Base-by-base conservation (phyloP, 2,888 invertebrate species). In the Hypomecis atomaria region DNA sequence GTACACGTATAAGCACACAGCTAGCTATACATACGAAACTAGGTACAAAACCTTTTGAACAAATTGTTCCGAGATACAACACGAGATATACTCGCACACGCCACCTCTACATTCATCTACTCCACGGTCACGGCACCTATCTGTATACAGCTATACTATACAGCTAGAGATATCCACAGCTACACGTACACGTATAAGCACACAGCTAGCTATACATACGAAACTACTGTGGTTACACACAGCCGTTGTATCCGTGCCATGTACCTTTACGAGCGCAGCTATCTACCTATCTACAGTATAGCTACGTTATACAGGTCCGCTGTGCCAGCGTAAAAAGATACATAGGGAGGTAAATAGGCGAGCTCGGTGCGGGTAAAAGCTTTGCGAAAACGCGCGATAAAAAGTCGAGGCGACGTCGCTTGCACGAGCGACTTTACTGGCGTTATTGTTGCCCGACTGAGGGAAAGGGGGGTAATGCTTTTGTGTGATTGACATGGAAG, bases 211-310 rank as follows among this genome's bases (percentile, higher is more conserved):
- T 65, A 60, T 61, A 63, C 23, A 49, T 66, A 63, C 44, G 52
- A 57, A 66, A 67, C 65, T 67, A 70, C 63, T 69, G 70, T 69
- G 71, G 71, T 70, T 70, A 70, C 71, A 71, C 71, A 67, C 68
- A 66, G 67, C 58, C 71, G 71, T 63, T 65, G 62, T 60, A 62
- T 67, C 70, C 65, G 63, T 62, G 65, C 70, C 65, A 66, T 69
- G 65, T 71, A 66, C 67, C 63, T 65, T 60, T 67, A 66, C 66
- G 66, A 66, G 66, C 66, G 69, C n/a, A n/a, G n/a, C n/a, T n/a
- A n/a, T n/a, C n/a, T 67, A 69, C 67, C 60, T 62, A 63, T 23
- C 38, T 37, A 54, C 43, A 23, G 45, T 37, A 36, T 11, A 33
- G 33, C 38, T 23, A 4, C 56, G 66, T 60, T 69, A 69, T 68